Evolutionary conservation across 2,113 vertebrate genomes (phyloP).

Genomic region (Gopherus evgoodei): DNA sequence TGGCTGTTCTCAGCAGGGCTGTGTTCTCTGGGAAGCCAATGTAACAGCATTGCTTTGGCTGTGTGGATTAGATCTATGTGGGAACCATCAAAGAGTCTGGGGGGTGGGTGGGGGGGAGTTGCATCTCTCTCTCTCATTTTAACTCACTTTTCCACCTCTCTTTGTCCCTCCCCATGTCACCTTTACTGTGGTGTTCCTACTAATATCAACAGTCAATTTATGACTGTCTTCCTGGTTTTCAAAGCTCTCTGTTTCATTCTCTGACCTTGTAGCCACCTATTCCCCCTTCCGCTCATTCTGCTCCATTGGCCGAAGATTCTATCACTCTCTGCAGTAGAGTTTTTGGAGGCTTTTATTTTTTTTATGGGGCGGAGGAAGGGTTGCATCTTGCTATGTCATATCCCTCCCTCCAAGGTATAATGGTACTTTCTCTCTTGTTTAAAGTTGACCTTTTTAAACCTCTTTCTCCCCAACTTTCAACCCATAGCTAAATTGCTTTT

Average conservation of each 20-base stretch:
- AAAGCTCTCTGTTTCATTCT: neutral
- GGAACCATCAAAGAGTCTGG: neutral
- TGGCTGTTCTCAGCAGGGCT: neutral
- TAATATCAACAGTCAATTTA: neutral
- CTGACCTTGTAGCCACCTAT: neutral
- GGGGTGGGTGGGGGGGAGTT: neutral
- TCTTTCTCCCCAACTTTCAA: neutral
- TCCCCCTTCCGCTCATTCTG: neutral
- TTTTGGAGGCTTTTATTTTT: neutral
- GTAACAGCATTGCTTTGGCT: fast-evolving
- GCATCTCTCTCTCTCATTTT: neutral
- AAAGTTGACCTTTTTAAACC: neutral
- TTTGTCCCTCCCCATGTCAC: neutral
- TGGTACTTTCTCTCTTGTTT: neutral
- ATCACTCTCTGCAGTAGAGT: neutral
- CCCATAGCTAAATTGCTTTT: neutral
- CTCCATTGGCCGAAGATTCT: neutral
- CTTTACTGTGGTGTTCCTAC: fast-evolving
- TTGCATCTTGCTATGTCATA: fast-evolving
- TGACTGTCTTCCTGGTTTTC: neutral
- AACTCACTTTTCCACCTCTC: neutral
- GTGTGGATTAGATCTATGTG: neutral
- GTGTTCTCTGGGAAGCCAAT: neutral
- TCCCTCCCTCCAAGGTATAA: neutral
- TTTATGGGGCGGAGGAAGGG: neutral